Percentiles rank a stretch among this genome's conserved stretches.
phyloP scores from a whole-genome alignment of 2,888 invertebrate genomes.

The Polietes domitor region DNA sequence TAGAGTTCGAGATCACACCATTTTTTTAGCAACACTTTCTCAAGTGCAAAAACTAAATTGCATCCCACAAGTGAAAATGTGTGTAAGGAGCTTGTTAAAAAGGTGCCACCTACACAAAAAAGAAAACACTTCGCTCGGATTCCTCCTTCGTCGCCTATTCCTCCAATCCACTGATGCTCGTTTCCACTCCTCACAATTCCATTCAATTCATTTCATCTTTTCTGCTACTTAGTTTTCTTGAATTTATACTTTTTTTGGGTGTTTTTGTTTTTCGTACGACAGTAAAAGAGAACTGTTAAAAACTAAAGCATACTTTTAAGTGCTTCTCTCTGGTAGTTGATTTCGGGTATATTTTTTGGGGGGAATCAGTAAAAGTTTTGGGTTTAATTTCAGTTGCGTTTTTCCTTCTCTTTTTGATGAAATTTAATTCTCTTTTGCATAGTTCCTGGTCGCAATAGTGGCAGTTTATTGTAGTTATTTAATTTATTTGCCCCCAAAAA shows the following conservation, averaged over 20 bases:
- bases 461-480: not conserved
- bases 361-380: not conserved
- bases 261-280: not conserved
- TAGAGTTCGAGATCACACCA: slow-evolving; percentile 57
- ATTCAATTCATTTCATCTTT: not conserved
- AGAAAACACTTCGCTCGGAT: not conserved
- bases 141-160: not conserved
- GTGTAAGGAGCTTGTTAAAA: slow-evolving; percentile 51
- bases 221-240: not conserved
- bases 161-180: too few relatives aligned
- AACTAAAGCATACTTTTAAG: slow-evolving; percentile 55
- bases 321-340: slow-evolving; percentile 40
- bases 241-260: not conserved
- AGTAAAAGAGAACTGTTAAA: slow-evolving; percentile 5
- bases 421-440: not conserved
- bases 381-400: not conserved
- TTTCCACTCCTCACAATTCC: not conserved
- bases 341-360: slow-evolving; percentile 2
- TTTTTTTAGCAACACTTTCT: slow-evolving; percentile 56
- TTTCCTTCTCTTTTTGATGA: not conserved
- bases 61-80: slow-evolving; percentile 50
- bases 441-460: not conserved
- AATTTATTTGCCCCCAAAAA: not conserved
- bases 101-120: not conserved
- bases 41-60: slow-evolving; percentile 58